phyloP scores from a whole-genome alignment of 2,888 invertebrate species.

The Priocnemis perturbator region DNA sequence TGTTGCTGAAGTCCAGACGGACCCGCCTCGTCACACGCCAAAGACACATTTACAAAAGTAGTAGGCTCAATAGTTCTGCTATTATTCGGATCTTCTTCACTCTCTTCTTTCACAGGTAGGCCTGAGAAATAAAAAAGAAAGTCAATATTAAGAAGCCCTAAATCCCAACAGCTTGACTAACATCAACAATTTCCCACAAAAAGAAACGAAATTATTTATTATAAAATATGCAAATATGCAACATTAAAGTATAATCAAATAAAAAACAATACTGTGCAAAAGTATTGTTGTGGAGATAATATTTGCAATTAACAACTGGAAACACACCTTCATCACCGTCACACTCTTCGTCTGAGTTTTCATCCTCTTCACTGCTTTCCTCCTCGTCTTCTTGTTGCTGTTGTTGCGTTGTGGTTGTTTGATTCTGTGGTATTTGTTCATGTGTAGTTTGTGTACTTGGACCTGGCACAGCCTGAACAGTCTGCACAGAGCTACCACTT shows the following conservation, averaged over 20 bases:
- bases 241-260: neutral
- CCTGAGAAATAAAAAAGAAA: slow-evolving; percentile 51
- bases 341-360: slow-evolving; percentile 71
- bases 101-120: slow-evolving; percentile 72
- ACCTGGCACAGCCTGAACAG: slow-evolving; percentile 68
- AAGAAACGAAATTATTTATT: neutral
- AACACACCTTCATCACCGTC: slow-evolving; percentile 69
- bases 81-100: slow-evolving; percentile 67
- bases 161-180: neutral
- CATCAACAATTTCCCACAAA: no score
- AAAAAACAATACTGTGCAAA: neutral
- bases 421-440: slow-evolving; percentile 65
- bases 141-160: neutral
- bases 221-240: neutral
- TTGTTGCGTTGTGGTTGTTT: slow-evolving; percentile 56
- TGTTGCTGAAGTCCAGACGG: slow-evolving; percentile 74
- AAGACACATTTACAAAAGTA: slow-evolving; percentile 71
- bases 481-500: slow-evolving; percentile 64
- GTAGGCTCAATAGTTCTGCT: slow-evolving; percentile 69
- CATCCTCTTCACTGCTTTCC: slow-evolving; percentile 69
- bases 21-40: slow-evolving; percentile 73
- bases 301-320: neutral
- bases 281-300: no score
- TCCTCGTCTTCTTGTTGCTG: slow-evolving; percentile 67
- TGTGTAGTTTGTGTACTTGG: slow-evolving; percentile 66